Conservation (phyloP, 2,797 vertebrate species). For the Anolis apletophallus region DNA sequence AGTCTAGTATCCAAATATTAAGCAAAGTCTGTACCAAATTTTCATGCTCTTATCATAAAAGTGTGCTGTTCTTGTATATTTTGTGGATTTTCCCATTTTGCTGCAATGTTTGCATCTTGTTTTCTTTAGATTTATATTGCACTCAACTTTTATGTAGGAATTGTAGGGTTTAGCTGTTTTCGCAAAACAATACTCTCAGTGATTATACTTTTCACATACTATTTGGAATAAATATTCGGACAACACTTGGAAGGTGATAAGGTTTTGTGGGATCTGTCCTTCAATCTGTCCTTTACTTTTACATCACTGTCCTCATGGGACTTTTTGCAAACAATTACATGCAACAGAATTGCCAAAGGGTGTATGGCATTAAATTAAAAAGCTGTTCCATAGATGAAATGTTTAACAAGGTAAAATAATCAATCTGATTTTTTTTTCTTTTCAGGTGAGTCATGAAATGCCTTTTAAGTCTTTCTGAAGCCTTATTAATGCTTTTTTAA, state of each 20-base stretch:
- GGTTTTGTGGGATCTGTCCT: not conserved
- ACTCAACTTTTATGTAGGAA: not conserved
- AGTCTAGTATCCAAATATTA: too few relatives aligned
- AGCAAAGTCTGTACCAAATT: too few relatives aligned
- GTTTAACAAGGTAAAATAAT: not conserved
- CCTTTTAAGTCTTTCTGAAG: not conserved
- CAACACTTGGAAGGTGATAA: not conserved
- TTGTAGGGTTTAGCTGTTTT: not conserved
- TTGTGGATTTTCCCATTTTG: not conserved
- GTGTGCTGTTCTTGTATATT: too few relatives aligned
- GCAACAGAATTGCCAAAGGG: not conserved
- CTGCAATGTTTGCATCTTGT: not conserved
- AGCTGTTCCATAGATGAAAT: slow-evolving; percentile 20
- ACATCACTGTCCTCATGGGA: not conserved
- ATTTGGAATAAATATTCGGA: not conserved
- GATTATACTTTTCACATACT: not conserved
- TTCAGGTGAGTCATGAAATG: slow-evolving; percentile 3
- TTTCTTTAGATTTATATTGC: not conserved
- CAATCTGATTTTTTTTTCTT: not conserved
- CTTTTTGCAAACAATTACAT: not conserved
- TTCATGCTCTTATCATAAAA: too few relatives aligned
- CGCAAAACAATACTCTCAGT: not conserved
- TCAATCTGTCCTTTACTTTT: not conserved
- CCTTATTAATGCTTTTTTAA: not conserved
- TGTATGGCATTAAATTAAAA: not conserved